Percentiles rank a stretch among this genome's conserved stretches.
Conservation (phyloP, 2,797 vertebrate species). For the Glossophaga mutica region DNA sequence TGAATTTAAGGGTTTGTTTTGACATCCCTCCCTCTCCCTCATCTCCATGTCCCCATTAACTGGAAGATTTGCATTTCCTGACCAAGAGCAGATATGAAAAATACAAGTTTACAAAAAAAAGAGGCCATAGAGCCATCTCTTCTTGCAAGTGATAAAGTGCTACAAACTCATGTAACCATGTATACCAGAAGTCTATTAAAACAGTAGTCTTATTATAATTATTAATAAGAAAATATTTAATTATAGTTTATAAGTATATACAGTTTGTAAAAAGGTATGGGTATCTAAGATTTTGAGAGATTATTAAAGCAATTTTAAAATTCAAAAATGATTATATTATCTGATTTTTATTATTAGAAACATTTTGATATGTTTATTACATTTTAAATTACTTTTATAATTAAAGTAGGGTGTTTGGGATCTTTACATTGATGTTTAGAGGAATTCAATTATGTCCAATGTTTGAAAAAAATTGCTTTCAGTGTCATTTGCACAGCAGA, state of each 20-base stretch:
- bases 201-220: background rate
- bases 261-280: background rate
- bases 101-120: background rate
- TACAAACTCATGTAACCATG: background rate
- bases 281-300: background rate
- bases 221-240: conserved; percentile 12
- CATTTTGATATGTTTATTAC: background rate
- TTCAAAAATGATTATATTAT: background rate
- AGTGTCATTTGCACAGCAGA: background rate
- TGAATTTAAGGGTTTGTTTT: background rate
- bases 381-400: background rate
- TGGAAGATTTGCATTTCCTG: background rate
- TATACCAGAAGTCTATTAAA: background rate
- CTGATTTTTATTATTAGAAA: background rate
- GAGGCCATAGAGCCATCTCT: background rate
- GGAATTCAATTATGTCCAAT: background rate
- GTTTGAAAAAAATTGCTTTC: background rate
- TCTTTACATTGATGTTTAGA: background rate
- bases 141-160: background rate
- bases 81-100: conserved; percentile 10
- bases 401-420: background rate
- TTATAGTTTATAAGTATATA: background rate
- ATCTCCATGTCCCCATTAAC: background rate
- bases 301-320: background rate
- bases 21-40: background rate